Evolutionary conservation across 2,888 invertebrate genomes (phyloP).

Genomic region (Pilophorus perplexus): DNA sequence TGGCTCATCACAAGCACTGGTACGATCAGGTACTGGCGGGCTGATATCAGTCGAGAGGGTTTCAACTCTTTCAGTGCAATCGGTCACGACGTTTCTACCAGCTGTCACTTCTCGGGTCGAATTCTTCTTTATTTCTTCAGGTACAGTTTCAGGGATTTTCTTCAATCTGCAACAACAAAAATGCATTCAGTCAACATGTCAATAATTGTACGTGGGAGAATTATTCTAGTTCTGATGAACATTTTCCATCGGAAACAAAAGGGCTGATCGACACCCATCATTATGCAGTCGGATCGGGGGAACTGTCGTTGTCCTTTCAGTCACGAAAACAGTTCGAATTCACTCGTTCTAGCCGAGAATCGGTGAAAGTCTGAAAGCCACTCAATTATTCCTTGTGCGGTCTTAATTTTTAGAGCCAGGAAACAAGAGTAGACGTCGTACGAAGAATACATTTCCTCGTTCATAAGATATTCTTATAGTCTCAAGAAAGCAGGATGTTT

Average conservation of each 20-base stretch:
- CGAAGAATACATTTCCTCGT: too few species aligned
- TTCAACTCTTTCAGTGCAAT: slow-evolving; percentile 19
- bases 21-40: not conserved
- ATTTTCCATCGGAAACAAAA: not conserved
- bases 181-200: not conserved
- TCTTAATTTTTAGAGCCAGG: too few species aligned
- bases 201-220: not conserved
- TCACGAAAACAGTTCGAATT: slow-evolving; percentile 1
- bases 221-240: not conserved
- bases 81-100: too few species aligned
- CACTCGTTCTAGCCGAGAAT: not conserved
- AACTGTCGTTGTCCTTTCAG: not conserved
- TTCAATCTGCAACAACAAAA: slow-evolving; percentile 17
- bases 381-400: not conserved
- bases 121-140: slow-evolving; percentile 19
- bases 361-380: not conserved
- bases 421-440: too few species aligned
- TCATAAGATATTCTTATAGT: too few species aligned
- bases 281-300: not conserved
- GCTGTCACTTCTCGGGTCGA: not conserved
- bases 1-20: not conserved
- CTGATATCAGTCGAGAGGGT: not conserved
- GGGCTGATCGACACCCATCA: not conserved
- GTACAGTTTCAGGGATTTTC: slow-evolving; percentile 28
- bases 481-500: too few species aligned